Conservation (phyloP, 2,797 vertebrate genomes). For the Rallus crepitans region DNA sequence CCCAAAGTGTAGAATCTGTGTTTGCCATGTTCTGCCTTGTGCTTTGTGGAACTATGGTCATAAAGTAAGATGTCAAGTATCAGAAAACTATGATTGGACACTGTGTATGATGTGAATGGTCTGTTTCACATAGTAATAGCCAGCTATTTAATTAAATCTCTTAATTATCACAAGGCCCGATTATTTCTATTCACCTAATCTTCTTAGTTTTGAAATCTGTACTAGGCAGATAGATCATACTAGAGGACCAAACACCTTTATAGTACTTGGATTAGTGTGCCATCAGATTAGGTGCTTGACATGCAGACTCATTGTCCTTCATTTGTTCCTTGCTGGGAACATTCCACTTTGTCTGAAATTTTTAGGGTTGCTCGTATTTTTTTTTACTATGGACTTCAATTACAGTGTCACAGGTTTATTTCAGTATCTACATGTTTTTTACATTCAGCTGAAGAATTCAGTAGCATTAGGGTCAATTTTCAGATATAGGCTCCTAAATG, state of each 20-base stretch:
- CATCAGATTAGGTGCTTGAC: not conserved
- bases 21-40: not conserved
- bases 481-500: not conserved
- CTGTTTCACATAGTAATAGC: not conserved
- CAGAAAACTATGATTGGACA: not conserved
- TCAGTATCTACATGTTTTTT: not conserved
- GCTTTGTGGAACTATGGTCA: not conserved
- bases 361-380: not conserved
- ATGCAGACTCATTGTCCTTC: not conserved
- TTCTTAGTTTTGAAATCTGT: not conserved
- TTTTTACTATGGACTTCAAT: not conserved
- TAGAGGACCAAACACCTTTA: not conserved
- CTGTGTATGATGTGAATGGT: not conserved
- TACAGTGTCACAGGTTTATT: not conserved
- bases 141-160: not conserved
- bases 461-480: not conserved
- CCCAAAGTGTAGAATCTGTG: not conserved
- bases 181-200: not conserved
- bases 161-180: not conserved
- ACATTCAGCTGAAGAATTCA: not conserved
- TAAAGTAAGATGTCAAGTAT: not conserved
- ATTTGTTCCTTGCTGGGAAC: not conserved
- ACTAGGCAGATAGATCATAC: not conserved
- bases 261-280: not conserved
- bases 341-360: not conserved